Conservation (phyloP, 2,113 vertebrate species). For the Pelvicachromis taeniatus region DNA sequence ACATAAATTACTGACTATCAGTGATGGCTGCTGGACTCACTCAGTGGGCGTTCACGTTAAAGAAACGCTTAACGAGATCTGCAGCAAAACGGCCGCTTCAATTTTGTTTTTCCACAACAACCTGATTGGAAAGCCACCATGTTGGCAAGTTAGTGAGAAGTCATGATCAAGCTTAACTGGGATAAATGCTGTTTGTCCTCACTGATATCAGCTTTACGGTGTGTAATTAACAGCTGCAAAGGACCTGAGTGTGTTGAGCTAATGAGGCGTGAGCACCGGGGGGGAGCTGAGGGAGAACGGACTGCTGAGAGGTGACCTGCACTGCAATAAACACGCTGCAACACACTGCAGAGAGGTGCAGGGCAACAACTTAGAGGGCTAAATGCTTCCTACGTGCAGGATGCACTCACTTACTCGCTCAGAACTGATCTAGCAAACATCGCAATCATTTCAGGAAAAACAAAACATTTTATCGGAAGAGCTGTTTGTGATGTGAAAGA, state of each 20-base stretch:
- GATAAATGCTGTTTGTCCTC: conserved; percentile 50
- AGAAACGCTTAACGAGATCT: not conserved
- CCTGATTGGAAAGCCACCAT: not conserved
- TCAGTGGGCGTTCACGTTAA: not conserved
- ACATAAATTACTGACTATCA: not conserved
- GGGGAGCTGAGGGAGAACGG: conserved; percentile 24
- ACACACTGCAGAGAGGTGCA: conserved; percentile 9
- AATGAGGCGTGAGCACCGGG: conserved; percentile 63
- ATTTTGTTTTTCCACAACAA: not conserved
- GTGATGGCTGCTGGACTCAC: not conserved
- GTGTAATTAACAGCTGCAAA: conserved; percentile 68
- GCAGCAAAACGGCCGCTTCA: not conserved
- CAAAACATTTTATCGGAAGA: not conserved
- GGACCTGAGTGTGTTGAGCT: conserved; percentile 55
- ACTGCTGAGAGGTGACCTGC: conserved; percentile 59
- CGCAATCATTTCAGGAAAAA: not conserved
- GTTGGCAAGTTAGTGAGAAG: conserved; percentile 19
- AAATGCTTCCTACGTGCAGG: conserved; percentile 1
- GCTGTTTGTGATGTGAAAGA: not conserved
- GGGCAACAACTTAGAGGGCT: not conserved
- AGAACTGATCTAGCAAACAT: not conserved
- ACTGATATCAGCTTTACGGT: conserved; percentile 56
- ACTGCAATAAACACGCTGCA: conserved; percentile 42
- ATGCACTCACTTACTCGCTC: not conserved
- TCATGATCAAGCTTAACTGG: conserved; percentile 37